phyloP scores from a whole-genome alignment of 2,888 invertebrate genomes.

The Aleiodes leptofemur region DNA sequence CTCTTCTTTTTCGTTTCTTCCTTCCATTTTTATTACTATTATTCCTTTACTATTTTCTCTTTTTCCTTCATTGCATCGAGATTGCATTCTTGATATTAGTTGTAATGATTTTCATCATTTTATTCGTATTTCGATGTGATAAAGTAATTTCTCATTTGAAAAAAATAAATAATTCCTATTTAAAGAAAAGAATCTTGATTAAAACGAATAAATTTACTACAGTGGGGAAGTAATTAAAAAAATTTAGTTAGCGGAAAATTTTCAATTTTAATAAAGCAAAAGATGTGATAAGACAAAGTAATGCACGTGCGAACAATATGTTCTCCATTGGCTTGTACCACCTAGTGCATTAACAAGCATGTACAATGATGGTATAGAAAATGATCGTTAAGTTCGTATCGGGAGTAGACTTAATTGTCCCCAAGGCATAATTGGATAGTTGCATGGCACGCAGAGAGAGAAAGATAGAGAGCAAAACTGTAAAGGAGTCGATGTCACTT shows the following conservation, averaged over 20 bases:
- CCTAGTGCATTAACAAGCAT: constrained; percentile 6
- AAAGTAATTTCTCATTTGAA: not conserved
- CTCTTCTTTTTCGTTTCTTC: constrained; percentile 14
- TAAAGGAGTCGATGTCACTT: constrained; percentile 55
- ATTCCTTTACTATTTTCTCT: constrained; percentile 26
- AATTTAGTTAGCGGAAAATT: too few relatives aligned
- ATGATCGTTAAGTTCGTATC: constrained; percentile 53
- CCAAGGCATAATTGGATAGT: constrained; percentile 56
- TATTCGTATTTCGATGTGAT: not conserved
- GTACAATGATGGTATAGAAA: not conserved
- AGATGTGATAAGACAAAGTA: constrained; percentile 1
- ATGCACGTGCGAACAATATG: constrained; percentile 23
- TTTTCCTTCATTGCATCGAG: constrained; percentile 19
- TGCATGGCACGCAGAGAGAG: constrained; percentile 47
- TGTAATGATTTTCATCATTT: constrained; percentile 8
- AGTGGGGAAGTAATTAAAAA: too few relatives aligned
- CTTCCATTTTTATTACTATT: constrained; percentile 5
- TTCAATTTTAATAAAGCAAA: not conserved
- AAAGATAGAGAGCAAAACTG: constrained; percentile 5
- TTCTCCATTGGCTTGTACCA: not conserved
- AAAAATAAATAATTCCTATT: not conserved
- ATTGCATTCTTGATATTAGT: not conserved
- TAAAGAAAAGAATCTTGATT: not conserved
- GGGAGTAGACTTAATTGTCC: constrained; percentile 55
- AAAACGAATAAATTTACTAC: too few relatives aligned